Percentiles rank a stretch among this genome's conserved stretches.
These are phyloP conservation scores for Hyles vespertilio DNA, from an alignment of 1,140 invertebrate genomes.

Conservation along the genomic window DNA sequence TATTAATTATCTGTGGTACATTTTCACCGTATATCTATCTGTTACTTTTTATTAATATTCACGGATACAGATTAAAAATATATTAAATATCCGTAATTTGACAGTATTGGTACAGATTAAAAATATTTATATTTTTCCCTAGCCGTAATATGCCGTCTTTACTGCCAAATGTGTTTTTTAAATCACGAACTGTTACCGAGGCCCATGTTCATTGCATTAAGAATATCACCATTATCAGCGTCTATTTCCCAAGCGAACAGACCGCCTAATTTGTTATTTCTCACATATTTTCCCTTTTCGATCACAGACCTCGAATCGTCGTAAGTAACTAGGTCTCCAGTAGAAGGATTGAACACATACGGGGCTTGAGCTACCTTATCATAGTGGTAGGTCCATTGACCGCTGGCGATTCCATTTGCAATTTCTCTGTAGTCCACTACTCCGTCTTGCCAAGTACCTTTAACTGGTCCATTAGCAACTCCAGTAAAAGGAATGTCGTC, in stretches of 20 bases:
- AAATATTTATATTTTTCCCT: too few species aligned
- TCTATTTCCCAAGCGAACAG: slow-evolving; percentile 69
- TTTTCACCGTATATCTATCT: too few species aligned
- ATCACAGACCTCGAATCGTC: slow-evolving; percentile 62
- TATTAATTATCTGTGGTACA: too few species aligned
- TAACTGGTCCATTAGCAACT: slow-evolving; percentile 55
- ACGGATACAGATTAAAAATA: too few species aligned
- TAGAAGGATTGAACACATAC: slow-evolving; percentile 56
- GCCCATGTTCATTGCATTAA: slow-evolving; percentile 69
- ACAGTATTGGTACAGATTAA: too few species aligned
- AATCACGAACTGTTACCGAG: slow-evolving; percentile 56
- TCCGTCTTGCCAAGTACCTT: slow-evolving; percentile 67
- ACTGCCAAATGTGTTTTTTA: slow-evolving; percentile 2
- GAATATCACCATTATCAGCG: slow-evolving; percentile 61
- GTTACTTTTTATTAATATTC: too few species aligned
- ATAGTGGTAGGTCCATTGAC: slow-evolving; percentile 65
- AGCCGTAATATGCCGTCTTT: too few species aligned
- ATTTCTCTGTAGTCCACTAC: slow-evolving; percentile 68
- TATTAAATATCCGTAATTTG: too few species aligned
- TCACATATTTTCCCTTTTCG: slow-evolving; percentile 65
- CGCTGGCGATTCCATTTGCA: slow-evolving; percentile 55
- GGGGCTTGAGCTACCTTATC: slow-evolving; percentile 63
- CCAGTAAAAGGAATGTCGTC: slow-evolving; percentile 62
- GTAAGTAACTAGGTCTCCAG: slow-evolving; percentile 63
- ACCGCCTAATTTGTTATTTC: slow-evolving; percentile 63